phyloP scores from a whole-genome alignment of 2,888 invertebrate species.

The Pterostichus niger region DNA sequence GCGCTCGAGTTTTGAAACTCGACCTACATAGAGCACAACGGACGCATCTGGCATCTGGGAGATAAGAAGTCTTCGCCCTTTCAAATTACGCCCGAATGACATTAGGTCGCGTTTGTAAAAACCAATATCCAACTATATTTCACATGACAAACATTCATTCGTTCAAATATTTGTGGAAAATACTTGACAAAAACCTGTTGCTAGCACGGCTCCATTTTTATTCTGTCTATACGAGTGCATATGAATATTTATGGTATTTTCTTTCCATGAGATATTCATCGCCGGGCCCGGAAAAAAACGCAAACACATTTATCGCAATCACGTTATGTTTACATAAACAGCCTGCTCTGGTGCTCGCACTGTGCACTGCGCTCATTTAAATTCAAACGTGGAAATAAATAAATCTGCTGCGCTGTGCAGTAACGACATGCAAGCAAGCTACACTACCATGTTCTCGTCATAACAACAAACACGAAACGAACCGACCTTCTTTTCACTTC shows the following conservation, averaged over 20 bases:
- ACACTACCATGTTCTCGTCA: too few relatives aligned
- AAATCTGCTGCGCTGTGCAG: conserved; percentile 31
- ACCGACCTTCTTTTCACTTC: too few relatives aligned
- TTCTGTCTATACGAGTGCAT: conserved; percentile 64
- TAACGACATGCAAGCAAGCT: too few relatives aligned
- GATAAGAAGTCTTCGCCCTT: conserved; percentile 41
- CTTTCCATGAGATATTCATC: conserved; percentile 62
- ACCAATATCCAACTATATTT: conserved; percentile 59
- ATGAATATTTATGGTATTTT: conserved; percentile 66
- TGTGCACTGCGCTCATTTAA: conserved; percentile 48
- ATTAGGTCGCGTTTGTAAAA: conserved; percentile 46
- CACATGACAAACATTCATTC: conserved; percentile 9
- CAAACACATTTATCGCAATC: conserved; percentile 67
- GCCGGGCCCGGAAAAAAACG: conserved; percentile 50
- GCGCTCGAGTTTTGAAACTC: neutral
- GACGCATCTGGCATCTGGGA: conserved; percentile 28
- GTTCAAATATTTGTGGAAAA: conserved; percentile 43
- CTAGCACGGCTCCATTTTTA: conserved; percentile 57
- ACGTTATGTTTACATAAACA: conserved; percentile 65
- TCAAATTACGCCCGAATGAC: conserved; percentile 37
- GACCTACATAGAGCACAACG: conserved; percentile 2
- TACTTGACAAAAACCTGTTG: conserved; percentile 61
- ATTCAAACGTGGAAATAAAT: conserved; percentile 58
- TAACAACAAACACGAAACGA: too few relatives aligned
- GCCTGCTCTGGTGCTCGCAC: neutral